Percentiles rank a stretch among this genome's conserved stretches.
These are phyloP conservation scores for Adelognathus sp. DNA, from an alignment of 2,888 invertebrate genomes.

Conservation along the genomic window DNA sequence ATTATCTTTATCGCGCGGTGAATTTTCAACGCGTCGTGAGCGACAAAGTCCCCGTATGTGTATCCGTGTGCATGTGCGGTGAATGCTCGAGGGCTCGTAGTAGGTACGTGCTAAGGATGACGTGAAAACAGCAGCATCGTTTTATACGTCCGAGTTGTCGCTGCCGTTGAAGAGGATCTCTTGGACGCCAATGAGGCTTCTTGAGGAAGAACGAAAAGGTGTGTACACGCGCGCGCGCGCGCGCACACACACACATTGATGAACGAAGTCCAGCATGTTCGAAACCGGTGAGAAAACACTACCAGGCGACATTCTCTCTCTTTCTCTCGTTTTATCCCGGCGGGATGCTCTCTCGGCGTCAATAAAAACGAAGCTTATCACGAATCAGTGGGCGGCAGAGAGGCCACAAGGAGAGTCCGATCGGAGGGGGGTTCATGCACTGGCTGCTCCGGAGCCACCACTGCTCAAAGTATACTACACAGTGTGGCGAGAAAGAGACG, in stretches of 20 bases:
- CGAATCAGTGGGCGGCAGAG: constrained; percentile 39
- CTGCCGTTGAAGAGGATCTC: neutral
- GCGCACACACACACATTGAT: no score
- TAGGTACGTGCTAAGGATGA: constrained; percentile 33
- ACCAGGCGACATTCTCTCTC: neutral
- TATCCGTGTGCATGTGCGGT: neutral
- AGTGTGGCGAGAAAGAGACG: no score
- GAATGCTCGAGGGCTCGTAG: neutral
- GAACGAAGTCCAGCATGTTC: no score
- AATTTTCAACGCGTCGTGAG: constrained; percentile 11
- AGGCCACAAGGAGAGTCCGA: constrained; percentile 15
- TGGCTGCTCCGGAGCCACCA: no score
- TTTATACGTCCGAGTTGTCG: neutral
- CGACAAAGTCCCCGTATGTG: constrained; percentile 28
- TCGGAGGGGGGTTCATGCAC: neutral
- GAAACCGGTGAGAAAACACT: constrained; percentile 9
- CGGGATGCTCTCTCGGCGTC: neutral
- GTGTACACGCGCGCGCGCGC: neutral
- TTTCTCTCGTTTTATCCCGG: neutral
- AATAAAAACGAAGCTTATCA: constrained; percentile 44
- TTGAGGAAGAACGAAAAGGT: neutral
- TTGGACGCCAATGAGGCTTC: neutral
- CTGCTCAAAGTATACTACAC: no score
- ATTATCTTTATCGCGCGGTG: constrained; percentile 57
- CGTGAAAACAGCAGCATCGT: constrained; percentile 19